phyloP scores from a whole-genome alignment of 2,888 invertebrate genomes.

The Epirrita christyi region DNA sequence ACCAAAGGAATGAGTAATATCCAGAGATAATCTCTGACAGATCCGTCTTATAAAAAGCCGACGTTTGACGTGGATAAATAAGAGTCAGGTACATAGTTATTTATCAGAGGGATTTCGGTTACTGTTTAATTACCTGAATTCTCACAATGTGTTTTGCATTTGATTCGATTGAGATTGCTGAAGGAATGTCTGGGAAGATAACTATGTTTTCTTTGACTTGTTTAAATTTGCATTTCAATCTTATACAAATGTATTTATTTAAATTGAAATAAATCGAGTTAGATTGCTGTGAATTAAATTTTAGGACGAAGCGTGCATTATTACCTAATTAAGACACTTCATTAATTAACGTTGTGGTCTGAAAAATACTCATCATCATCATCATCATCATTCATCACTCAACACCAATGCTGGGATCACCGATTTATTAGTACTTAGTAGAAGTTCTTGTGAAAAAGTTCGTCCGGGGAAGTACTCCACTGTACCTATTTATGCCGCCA shows the following conservation, averaged over 20 bases:
- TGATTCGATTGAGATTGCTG: conserved; percentile 23
- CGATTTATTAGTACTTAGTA: no score
- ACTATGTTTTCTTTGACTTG: not conserved
- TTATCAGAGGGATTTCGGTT: conserved; percentile 70
- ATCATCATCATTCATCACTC: no score
- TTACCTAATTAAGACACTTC: no score
- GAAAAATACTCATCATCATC: no score
- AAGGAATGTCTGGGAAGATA: not conserved
- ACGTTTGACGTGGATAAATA: conserved; percentile 81
- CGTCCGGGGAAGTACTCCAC: no score
- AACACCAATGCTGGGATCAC: no score
- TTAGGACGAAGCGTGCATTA: no score
- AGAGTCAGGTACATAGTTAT: conserved; percentile 70
- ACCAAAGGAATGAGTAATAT: conserved; percentile 80
- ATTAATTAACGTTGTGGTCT: no score
- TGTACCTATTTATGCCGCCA: no score
- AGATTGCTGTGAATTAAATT: not conserved
- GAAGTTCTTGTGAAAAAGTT: no score
- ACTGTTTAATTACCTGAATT: conserved; percentile 81
- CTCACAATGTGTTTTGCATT: conserved; percentile 71
- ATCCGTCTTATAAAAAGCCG: conserved; percentile 81
- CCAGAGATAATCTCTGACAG: conserved; percentile 82
- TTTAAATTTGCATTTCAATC: conserved; percentile 19
- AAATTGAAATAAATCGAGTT: not conserved
- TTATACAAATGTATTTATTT: conserved; percentile 5